A percentile compares a stretch with the other conserved stretches of the same genome.
Evolutionary conservation across 2,113 vertebrate genomes (phyloP).

Genomic region (Bufo gargarizans): DNA sequence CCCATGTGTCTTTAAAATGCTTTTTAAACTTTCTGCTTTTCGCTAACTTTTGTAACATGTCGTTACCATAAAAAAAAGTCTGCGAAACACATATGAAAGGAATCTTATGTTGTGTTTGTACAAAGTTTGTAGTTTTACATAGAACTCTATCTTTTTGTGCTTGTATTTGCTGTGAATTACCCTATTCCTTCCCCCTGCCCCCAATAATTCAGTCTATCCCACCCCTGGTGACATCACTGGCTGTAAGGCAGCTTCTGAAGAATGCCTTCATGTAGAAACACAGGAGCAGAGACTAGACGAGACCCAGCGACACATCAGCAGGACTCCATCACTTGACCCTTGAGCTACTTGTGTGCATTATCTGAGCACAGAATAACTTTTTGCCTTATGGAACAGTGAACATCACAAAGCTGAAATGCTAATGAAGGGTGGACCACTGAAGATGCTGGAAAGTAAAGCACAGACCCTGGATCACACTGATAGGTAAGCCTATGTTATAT

Average conservation of each 20-base stretch:
- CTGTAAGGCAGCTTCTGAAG: constrained; percentile 13
- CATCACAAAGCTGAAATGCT: neutral
- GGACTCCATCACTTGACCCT: neutral
- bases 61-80: too few relatives aligned
- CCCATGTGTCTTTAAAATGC: too few relatives aligned
- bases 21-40: too few relatives aligned
- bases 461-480: neutral
- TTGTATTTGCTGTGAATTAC: neutral
- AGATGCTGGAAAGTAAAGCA: neutral
- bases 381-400: neutral
- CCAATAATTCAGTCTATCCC: neutral
- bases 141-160: neutral
- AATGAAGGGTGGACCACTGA: neutral
- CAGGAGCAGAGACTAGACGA: neutral
- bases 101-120: neutral
- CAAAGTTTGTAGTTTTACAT: neutral
- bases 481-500: neutral
- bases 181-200: constrained; percentile 26
- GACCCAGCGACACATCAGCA: neutral
- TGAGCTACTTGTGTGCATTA: neutral
- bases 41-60: too few relatives aligned
- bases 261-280: constrained; percentile 25
- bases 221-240: constrained; percentile 29
- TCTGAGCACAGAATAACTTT: neutral
- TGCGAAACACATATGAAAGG: neutral